phyloP scores from a whole-genome alignment of 2,888 invertebrate species.

The Malthinus flaveolus region DNA sequence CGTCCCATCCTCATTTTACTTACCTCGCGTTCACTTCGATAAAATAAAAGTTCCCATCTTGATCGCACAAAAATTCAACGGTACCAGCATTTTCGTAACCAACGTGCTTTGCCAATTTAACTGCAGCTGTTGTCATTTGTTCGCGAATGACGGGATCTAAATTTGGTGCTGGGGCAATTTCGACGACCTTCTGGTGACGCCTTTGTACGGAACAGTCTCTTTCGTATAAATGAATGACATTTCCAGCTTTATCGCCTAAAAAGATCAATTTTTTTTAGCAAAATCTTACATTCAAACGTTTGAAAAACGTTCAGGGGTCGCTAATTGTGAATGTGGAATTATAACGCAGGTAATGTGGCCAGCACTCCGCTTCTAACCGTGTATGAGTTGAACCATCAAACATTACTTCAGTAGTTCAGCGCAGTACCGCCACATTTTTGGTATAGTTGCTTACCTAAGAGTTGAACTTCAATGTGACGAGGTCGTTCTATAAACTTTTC shows the following conservation, averaged over 20 bases:
- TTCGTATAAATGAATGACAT: conserved; percentile 95
- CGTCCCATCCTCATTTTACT: conserved; percentile 4
- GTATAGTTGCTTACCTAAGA: conserved; percentile 65
- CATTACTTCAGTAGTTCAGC: too few relatives aligned
- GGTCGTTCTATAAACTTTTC: conserved; percentile 98
- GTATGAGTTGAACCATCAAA: too few relatives aligned
- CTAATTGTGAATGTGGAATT: too few relatives aligned
- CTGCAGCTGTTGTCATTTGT: conserved; percentile 88
- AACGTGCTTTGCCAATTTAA: conserved; percentile 85
- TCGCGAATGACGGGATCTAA: conserved; percentile 76
- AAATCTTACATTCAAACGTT: too few relatives aligned
- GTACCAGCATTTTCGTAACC: conserved; percentile 98
- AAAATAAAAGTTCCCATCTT: conserved; percentile 94
- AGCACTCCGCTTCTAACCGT: too few relatives aligned
- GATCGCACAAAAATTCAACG: conserved; percentile 94
- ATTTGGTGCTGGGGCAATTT: conserved; percentile 96
- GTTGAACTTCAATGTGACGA: conserved; percentile 95
- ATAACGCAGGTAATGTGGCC: too few relatives aligned
- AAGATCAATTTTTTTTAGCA: too few relatives aligned
- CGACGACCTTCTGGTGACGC: conserved; percentile 98
- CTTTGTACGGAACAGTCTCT: conserved; percentile 98
- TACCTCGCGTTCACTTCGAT: conserved; percentile 96
- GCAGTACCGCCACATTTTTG: too few relatives aligned
- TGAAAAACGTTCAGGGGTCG: too few relatives aligned
- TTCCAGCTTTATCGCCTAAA: conserved; percentile 88